A percentile compares a stretch with the other conserved stretches of the same genome.
These are phyloP conservation scores for Hesperophylax magnus DNA, from an alignment of 1,140 invertebrate species.

Conservation along the genomic window DNA sequence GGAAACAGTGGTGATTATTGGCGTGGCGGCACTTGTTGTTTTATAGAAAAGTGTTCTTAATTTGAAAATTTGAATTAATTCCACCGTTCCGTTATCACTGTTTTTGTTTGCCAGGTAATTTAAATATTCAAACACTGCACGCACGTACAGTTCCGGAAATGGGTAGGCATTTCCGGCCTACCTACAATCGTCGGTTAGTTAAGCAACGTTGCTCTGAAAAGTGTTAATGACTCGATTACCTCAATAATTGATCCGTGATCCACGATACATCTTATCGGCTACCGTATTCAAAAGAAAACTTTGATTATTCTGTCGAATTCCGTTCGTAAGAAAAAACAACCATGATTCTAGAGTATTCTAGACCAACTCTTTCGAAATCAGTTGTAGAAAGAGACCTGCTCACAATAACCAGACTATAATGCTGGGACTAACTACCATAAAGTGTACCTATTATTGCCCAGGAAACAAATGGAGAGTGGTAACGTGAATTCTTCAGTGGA, in stretches of 20 bases:
- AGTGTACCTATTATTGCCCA: too few relatives aligned
- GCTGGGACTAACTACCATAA: too few relatives aligned
- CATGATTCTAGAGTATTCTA: too few relatives aligned
- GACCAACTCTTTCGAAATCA: too few relatives aligned
- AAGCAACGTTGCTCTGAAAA: too few relatives aligned
- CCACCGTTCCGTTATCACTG: constrained; percentile 42
- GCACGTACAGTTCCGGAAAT: constrained; percentile 37
- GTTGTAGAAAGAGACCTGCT: too few relatives aligned
- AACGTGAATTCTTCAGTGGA: too few relatives aligned
- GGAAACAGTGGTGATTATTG: constrained; percentile 34
- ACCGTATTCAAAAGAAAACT: background rate
- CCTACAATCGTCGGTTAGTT: background rate
- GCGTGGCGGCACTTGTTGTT: constrained; percentile 42
- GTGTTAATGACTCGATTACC: background rate
- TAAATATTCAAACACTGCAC: constrained; percentile 47
- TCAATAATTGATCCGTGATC: background rate
- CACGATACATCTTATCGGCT: background rate
- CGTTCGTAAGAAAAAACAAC: background rate
- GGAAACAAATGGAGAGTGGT: too few relatives aligned
- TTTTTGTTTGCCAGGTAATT: constrained; percentile 42
- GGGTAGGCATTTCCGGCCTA: background rate
- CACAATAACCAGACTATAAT: too few relatives aligned
- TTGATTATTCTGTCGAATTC: background rate
- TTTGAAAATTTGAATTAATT: constrained; percentile 47
- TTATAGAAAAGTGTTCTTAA: constrained; percentile 44